Conservation (phyloP, 2,888 invertebrate genomes). For the Cephus runcator region DNA sequence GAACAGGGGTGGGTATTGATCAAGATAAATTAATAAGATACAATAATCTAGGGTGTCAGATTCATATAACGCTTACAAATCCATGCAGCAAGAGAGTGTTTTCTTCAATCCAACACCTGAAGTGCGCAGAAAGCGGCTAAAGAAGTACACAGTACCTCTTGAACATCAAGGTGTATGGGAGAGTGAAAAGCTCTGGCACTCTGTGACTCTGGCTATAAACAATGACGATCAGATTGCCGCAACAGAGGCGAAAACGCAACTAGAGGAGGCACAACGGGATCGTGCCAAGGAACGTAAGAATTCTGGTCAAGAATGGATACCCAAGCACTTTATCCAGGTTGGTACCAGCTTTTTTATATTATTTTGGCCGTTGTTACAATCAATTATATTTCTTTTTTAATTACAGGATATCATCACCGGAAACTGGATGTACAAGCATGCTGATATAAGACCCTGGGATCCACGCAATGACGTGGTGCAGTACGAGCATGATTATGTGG, state of each 20-base stretch:
- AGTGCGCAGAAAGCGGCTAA: slow-evolving; percentile 77
- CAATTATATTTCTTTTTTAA: neutral
- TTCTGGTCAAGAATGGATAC: slow-evolving; percentile 76
- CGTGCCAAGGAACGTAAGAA: slow-evolving; percentile 77
- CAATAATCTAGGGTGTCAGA: neutral
- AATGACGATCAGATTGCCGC: slow-evolving; percentile 86
- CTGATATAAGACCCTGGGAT: slow-evolving; percentile 90
- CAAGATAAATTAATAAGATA: neutral
- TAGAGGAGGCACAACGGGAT: slow-evolving; percentile 88
- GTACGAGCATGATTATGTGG: slow-evolving; percentile 84
- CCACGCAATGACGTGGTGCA: slow-evolving; percentile 86
- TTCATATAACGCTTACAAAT: slow-evolving; percentile 2
- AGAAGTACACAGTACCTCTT: slow-evolving; percentile 80
- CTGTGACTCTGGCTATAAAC: slow-evolving; percentile 86
- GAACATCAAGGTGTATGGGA: slow-evolving; percentile 84
- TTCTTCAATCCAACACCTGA: slow-evolving; percentile 80
- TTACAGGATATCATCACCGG: slow-evolving; percentile 66
- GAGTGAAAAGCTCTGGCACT: slow-evolving; percentile 88
- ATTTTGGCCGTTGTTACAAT: neutral
- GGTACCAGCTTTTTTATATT: neutral
- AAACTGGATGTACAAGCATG: slow-evolving; percentile 81
- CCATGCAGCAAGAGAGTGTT: slow-evolving; percentile 71
- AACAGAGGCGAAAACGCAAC: slow-evolving; percentile 88
- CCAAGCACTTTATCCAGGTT: slow-evolving; percentile 78
- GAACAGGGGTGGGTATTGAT: slow-evolving; percentile 72